These are phyloP conservation scores for Leucopsar rothschildi DNA, from an alignment of 2,113 vertebrate species.

Conservation along the genomic window DNA sequence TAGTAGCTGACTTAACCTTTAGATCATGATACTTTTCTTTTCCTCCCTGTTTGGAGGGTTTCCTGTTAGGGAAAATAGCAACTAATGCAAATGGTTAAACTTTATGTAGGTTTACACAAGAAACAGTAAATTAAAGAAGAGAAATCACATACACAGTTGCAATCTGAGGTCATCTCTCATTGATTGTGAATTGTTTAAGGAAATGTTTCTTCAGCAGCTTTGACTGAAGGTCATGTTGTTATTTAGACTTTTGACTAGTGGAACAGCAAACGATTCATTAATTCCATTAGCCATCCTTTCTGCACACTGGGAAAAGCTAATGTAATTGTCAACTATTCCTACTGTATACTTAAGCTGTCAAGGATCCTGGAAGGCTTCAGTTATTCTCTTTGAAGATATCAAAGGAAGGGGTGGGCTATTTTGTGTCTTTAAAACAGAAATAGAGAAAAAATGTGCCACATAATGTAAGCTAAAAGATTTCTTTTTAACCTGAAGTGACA, in stretches of 20 bases:
- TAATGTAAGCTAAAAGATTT: conserved; percentile 11
- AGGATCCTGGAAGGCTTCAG: conserved; percentile 39
- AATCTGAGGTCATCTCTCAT: background rate
- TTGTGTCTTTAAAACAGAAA: conserved; percentile 34
- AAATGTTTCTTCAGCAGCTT: background rate
- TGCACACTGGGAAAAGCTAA: conserved; percentile 18
- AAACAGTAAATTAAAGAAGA: conserved; percentile 3
- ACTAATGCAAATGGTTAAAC: background rate
- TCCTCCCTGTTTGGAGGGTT: background rate
- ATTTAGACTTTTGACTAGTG: conserved; percentile 27
- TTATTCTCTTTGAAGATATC: conserved; percentile 42
- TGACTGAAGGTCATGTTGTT: conserved; percentile 51
- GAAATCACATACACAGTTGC: background rate
- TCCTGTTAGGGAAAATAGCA: background rate
- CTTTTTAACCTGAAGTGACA: conserved; percentile 20
- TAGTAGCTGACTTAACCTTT: background rate
- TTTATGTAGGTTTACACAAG: background rate
- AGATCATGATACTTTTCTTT: background rate
- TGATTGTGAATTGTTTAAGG: conserved; percentile 17
- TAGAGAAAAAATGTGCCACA: background rate
- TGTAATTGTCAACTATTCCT: conserved; percentile 44
- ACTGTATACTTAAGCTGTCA: conserved; percentile 59
- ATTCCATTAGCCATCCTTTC: conserved; percentile 49
- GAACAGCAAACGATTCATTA: conserved; percentile 48
- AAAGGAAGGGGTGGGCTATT: conserved; percentile 32